Percentiles rank a stretch among this genome's conserved stretches.
Evolutionary conservation across 2,113 vertebrate genomes (phyloP).

Genomic region (Eolophus roseicapilla): DNA sequence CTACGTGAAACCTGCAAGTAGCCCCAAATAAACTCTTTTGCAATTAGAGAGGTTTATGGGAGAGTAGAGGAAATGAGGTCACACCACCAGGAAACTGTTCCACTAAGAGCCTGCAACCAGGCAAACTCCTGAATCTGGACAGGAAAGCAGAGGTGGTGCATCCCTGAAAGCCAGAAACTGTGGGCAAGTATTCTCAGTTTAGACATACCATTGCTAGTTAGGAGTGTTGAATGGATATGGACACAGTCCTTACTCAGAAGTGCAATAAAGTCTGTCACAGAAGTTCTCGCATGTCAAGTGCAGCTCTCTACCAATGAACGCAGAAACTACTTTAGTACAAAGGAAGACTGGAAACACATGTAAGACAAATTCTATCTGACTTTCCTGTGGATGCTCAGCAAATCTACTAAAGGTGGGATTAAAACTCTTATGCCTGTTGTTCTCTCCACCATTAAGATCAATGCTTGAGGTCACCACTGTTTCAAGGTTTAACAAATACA

Average conservation of each 20-base stretch:
- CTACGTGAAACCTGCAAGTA: background rate
- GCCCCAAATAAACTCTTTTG: background rate
- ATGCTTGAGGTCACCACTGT: background rate
- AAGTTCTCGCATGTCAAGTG: background rate
- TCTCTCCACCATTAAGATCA: background rate
- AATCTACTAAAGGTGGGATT: background rate
- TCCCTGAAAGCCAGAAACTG: background rate
- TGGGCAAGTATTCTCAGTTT: background rate
- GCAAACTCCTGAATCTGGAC: background rate
- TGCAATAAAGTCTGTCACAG: background rate
- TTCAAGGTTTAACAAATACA: background rate
- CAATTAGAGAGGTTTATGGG: background rate
- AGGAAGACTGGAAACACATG: fast-evolving
- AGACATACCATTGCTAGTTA: fast-evolving
- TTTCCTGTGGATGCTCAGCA: background rate
- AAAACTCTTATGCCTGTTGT: background rate
- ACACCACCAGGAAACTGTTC: background rate
- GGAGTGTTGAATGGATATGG: background rate
- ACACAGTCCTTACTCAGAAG: background rate
- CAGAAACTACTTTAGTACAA: background rate
- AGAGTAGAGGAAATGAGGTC: background rate
- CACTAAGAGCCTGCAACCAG: background rate
- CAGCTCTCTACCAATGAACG: background rate
- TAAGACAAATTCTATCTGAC: background rate
- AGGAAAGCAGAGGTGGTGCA: background rate